Evolutionary conservation across 2,113 vertebrate genomes (phyloP).

Genomic region (Cyprinus carpio): DNA sequence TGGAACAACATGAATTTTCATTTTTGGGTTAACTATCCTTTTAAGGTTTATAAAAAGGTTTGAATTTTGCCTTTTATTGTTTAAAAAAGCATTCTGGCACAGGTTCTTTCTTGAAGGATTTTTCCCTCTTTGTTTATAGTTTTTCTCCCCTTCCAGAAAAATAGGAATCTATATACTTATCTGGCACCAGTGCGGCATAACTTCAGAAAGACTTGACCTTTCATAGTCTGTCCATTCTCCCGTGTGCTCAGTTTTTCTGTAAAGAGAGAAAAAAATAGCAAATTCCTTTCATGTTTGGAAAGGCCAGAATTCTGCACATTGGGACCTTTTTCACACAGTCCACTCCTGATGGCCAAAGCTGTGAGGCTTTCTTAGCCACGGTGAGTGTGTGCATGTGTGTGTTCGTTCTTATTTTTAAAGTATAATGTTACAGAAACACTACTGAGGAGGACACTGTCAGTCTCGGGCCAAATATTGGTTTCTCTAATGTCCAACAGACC

Average conservation of each 20-base stretch:
- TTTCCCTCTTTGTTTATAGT: constrained; percentile 35
- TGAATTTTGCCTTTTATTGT: not conserved
- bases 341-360: constrained; percentile 25
- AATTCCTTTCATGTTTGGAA: constrained; percentile 59
- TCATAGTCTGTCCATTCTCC: constrained; percentile 27
- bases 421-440: constrained; percentile 60
- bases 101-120: not conserved
- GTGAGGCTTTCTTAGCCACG: constrained; percentile 21
- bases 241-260: constrained; percentile 41
- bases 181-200: constrained; percentile 21
- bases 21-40: too few species aligned
- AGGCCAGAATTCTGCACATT: constrained; percentile 45
- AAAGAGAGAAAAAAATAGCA: constrained; percentile 29
- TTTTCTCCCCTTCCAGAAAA: constrained; percentile 32
- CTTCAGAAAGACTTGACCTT: constrained; percentile 44
- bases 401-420: constrained; percentile 61
- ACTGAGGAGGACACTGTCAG: constrained; percentile 26
- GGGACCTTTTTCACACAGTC: constrained; percentile 46
- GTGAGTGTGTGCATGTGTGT: not conserved
- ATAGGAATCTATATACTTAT: constrained; percentile 42
- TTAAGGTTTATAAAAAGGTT: not conserved
- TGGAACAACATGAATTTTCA: not conserved
- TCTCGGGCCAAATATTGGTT: constrained; percentile 22
- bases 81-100: not conserved
- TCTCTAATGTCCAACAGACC: constrained; percentile 28